A percentile compares a stretch with the other conserved stretches of the same genome.
phyloP scores from a whole-genome alignment of 1,140 invertebrate species.

The Drosophila asahinai region DNA sequence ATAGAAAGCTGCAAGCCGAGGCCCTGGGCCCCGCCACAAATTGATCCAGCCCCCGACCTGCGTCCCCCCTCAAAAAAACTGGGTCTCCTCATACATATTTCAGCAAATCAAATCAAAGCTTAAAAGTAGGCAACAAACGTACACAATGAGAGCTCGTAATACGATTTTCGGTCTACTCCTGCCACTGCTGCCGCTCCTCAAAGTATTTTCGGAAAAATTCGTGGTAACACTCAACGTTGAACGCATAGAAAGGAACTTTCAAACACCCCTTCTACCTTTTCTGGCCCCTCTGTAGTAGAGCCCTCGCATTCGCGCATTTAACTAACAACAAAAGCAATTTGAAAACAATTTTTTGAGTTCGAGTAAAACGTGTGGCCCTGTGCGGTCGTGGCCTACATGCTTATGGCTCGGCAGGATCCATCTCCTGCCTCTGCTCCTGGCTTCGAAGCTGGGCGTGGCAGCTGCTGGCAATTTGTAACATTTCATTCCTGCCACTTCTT shows the following conservation, averaged over 20 bases:
- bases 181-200: constrained; percentile 6
- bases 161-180: constrained; percentile 41
- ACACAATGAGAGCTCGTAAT: constrained; percentile 47
- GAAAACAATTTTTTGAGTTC: constrained; percentile 68
- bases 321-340: constrained; percentile 67
- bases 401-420: constrained; percentile 26
- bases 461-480: constrained; percentile 57
- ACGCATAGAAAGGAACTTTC: constrained; percentile 45
- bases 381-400: constrained; percentile 49
- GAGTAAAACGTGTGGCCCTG: constrained; percentile 43
- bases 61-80: neutral
- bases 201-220: constrained; percentile 60
- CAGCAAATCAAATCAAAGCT: constrained; percentile 55
- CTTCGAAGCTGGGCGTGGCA: constrained; percentile 40
- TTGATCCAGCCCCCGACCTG: constrained; percentile 24
- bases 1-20: constrained; percentile 25
- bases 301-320: constrained; percentile 34
- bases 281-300: neutral
- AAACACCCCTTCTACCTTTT: constrained; percentile 23
- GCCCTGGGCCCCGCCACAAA: constrained; percentile 23
- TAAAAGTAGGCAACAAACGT: constrained; percentile 64
- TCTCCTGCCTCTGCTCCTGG: constrained; percentile 4
- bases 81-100: constrained; percentile 38
- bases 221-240: constrained; percentile 48
- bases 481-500: constrained; percentile 35